Percentiles rank a stretch among this genome's conserved stretches.
Conservation (phyloP, 2,113 vertebrate species). For the Aphyosemion australe region DNA sequence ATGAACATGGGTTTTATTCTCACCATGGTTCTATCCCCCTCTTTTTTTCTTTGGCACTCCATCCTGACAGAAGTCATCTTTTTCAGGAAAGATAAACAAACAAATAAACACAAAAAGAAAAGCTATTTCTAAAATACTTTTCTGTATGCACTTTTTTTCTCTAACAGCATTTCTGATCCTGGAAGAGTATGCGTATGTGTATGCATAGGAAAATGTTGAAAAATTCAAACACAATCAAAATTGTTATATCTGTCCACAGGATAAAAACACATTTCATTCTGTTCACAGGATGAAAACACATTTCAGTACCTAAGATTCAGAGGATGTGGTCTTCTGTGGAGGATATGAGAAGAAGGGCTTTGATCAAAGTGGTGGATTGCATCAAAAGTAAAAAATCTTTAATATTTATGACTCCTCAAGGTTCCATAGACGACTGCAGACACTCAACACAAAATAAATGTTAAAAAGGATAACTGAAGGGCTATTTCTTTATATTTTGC, state of each 20-base stretch:
- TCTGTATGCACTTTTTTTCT: too few species aligned
- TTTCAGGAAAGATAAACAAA: background rate
- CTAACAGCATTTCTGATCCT: too few species aligned
- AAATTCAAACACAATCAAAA: too few species aligned
- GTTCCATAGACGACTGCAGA: background rate
- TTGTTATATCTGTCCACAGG: too few species aligned
- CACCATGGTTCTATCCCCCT: constrained; percentile 30
- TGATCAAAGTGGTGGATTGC: background rate
- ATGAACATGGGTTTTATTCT: constrained; percentile 60
- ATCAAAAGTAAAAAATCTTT: background rate
- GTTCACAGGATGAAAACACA: too few species aligned
- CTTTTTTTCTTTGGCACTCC: background rate
- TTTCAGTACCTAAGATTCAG: too few species aligned
- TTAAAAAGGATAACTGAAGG: background rate
- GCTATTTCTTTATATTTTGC: background rate
- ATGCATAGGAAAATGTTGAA: too few species aligned
- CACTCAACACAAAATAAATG: too few species aligned
- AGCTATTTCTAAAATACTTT: too few species aligned
- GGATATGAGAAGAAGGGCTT: background rate
- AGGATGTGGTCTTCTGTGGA: background rate
- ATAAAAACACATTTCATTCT: too few species aligned
- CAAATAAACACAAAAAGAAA: too few species aligned
- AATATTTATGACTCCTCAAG: constrained; percentile 1
- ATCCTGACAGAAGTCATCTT: background rate
- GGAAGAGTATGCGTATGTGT: too few species aligned